Conservation (phyloP, 2,888 invertebrate species). For the Limnephilus auricula region DNA sequence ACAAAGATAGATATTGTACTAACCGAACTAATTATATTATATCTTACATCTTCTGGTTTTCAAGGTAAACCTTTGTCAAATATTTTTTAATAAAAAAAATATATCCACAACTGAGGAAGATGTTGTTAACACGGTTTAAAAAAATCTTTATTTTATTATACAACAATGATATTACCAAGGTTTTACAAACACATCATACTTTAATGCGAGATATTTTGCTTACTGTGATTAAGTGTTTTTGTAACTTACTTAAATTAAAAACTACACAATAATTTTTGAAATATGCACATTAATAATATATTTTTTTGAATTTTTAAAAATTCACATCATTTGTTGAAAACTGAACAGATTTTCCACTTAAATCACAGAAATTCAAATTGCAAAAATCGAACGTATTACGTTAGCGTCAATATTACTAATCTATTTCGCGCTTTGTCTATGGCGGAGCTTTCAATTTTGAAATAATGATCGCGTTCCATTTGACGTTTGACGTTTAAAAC, state of each 20-base stretch:
- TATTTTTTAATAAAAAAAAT: background rate
- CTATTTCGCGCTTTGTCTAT: conserved; percentile 19
- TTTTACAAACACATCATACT: no score
- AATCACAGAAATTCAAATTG: background rate
- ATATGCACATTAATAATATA: no score
- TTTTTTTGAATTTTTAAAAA: background rate
- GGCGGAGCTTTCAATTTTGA: background rate
- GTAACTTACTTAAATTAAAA: no score
- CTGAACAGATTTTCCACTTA: background rate
- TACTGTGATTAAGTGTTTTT: background rate
- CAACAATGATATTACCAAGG: background rate
- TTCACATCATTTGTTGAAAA: background rate
- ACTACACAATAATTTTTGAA: background rate
- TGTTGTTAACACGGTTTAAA: background rate
- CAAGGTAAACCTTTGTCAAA: conserved; percentile 2
- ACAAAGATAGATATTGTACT: background rate
- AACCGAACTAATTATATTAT: background rate
- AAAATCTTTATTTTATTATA: background rate
- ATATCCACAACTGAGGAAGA: background rate
- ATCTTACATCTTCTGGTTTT: background rate
- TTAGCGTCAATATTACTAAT: background rate
- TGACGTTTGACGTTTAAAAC: conserved; percentile 17
- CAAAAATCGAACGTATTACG: background rate
- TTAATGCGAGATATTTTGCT: background rate
- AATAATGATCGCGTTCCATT: conserved; percentile 9